Evolutionary conservation across 1,140 invertebrate genomes (phyloP).

Genomic region (Proales similis): DNA sequence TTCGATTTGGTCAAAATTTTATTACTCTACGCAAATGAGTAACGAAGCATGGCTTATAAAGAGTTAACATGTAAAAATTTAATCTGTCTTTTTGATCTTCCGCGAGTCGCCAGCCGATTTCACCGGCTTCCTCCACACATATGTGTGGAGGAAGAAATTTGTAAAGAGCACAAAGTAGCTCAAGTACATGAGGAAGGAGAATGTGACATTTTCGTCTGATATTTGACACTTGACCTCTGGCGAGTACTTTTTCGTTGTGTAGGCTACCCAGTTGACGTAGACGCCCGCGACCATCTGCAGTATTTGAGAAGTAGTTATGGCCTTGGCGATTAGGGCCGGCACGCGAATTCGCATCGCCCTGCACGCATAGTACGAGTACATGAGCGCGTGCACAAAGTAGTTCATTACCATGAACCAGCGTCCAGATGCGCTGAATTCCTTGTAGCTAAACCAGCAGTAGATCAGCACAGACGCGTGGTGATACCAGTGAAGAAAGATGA

Average conservation of each 20-base stretch:
- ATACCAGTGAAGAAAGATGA: constrained; percentile 93
- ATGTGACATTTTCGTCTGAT: constrained; percentile 19
- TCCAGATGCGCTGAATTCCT: constrained; percentile 14
- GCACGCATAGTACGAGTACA: constrained; percentile 93
- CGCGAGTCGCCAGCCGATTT: too few species aligned
- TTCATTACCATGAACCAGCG: constrained; percentile 98
- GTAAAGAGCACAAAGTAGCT: constrained; percentile 35
- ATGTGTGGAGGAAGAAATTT: constrained; percentile 34
- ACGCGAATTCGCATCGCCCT: constrained; percentile 76
- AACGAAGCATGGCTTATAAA: too few species aligned
- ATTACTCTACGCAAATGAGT: too few species aligned
- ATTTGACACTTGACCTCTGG: not conserved
- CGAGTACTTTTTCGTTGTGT: constrained; percentile 24
- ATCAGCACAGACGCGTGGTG: constrained; percentile 67
- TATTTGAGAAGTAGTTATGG: constrained; percentile 82
- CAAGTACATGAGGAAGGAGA: constrained; percentile 32
- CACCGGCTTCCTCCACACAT: constrained; percentile 8
- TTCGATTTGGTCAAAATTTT: too few species aligned
- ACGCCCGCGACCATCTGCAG: constrained; percentile 84
- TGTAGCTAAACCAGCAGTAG: constrained; percentile 94
- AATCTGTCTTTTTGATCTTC: too few species aligned
- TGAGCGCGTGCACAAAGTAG: constrained; percentile 86
- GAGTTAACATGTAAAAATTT: too few species aligned
- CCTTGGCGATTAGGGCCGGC: constrained; percentile 75
- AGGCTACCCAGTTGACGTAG: constrained; percentile 34